Conservation (phyloP, 1,140 invertebrate species). For the Aethina tumida region DNA sequence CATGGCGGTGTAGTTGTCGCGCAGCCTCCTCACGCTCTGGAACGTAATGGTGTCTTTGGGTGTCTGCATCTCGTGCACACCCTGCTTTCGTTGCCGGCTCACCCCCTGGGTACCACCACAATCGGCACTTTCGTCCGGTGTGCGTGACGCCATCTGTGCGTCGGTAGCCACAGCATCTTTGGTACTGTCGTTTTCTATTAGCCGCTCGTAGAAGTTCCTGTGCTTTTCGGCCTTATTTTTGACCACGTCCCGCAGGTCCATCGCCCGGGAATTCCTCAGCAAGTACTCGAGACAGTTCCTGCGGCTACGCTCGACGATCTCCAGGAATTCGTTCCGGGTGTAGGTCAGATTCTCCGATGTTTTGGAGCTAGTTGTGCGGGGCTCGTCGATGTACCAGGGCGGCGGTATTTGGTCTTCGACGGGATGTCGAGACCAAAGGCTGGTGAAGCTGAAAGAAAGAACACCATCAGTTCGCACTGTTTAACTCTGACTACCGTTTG, state of each 20-base stretch:
- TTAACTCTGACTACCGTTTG: no score
- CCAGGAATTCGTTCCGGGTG: no score
- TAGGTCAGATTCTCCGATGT: no score
- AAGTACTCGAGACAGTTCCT: conserved; percentile 2
- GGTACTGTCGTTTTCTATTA: conserved; percentile 10
- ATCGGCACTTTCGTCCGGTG: conserved; percentile 3
- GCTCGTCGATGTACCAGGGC: no score
- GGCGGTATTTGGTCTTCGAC: no score
- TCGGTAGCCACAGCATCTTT: not conserved
- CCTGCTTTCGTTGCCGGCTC: conserved; percentile 24
- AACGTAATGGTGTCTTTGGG: conserved; percentile 15
- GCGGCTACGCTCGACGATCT: not conserved
- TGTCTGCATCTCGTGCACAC: conserved; percentile 21
- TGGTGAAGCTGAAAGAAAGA: no score
- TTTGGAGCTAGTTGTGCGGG: no score
- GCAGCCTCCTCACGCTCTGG: conserved; percentile 27
- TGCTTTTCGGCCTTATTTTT: conserved; percentile 21
- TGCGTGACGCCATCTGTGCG: conserved; percentile 16
- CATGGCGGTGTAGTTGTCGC: conserved; percentile 27
- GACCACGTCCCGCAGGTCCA: conserved; percentile 19
- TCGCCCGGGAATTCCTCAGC: not conserved
- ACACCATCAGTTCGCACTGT: no score
- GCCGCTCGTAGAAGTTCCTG: conserved; percentile 18
- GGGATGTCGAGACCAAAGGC: no score
- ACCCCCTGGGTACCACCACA: conserved; percentile 4